Base-by-base conservation (phyloP, 2,113 vertebrate genomes). In the Motacilla alba region DNA sequence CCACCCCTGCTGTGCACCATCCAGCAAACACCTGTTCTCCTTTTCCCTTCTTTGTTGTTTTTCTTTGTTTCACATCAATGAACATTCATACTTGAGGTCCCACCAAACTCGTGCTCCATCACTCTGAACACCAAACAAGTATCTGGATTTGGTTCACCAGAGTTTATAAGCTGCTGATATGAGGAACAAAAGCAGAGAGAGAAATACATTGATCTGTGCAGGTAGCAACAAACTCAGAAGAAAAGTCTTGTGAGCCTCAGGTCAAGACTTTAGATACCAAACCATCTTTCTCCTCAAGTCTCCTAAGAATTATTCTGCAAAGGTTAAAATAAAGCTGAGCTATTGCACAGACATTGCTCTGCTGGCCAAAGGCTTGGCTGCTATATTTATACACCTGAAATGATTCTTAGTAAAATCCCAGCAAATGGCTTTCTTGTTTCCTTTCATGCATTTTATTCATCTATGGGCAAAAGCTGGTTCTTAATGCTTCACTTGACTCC, bases 311-410 rank as follows among this genome's bases (percentile, higher is more conserved):
- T 89, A 41, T 37, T 87, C 67, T 84, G 66, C 33, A 94, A 77
- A 87, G 55, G 14, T 76, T 82, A 68, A 87, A 89, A 72, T 68
- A 81, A 93, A 89, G 41, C 56, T 91, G 68, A 92, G 50, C 69
- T 75, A 52, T 53, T 89, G 47, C 69, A 78, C 56, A 88, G 79
- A 49, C 31, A 52, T 41, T 81, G 26, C 44, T 78, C 20, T 58
- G 55, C 49, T 79, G 73, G 88, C 80, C 80, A 93, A 95, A 93
- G 46, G 56, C 26, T 94, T 83, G 52, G n/a, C 43, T 93, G 69
- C 52, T 95, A 2, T n/a, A 60, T 93, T 78, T 93, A 60, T 78
- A 64, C 9, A 73, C 44, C 23, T 92, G 23, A 92, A 94, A 87
- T 26, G 2, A 72, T 63, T 72, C 56, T 37, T 75, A 90, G 50